phyloP scores from a whole-genome alignment of 2,797 vertebrate species.

The Myotis planiceps region DNA sequence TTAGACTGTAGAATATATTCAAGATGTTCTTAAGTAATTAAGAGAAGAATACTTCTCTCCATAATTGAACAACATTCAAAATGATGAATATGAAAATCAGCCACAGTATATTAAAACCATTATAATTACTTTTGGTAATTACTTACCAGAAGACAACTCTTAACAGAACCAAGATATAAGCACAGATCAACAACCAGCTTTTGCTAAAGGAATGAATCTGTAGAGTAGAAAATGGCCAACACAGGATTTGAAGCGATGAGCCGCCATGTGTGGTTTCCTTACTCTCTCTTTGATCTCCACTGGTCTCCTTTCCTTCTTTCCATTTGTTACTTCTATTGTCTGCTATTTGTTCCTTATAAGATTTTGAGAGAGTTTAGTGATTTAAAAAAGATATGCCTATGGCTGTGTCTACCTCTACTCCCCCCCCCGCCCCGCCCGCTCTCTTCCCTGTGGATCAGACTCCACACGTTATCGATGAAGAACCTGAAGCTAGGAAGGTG shows the following conservation, averaged over 20 bases:
- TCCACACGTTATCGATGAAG: background rate
- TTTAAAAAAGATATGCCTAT: background rate
- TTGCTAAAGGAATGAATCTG: background rate
- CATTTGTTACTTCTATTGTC: background rate
- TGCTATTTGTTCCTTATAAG: background rate
- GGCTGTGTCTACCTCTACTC: too few species aligned
- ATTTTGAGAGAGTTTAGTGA: background rate
- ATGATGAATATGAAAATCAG: constrained; percentile 33
- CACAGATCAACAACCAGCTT: background rate
- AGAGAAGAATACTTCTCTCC: background rate
- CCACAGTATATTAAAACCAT: background rate
- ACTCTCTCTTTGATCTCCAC: background rate
- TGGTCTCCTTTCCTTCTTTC: background rate
- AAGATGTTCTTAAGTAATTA: constrained; percentile 5
- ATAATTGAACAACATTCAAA: background rate
- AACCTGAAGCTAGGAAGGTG: too few species aligned
- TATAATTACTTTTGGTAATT: background rate
- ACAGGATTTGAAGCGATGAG: background rate
- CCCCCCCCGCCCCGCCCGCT: accelerated
- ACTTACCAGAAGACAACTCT: background rate
- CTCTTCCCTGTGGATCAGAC: background rate
- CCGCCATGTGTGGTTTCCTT: background rate
- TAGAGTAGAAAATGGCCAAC: background rate
- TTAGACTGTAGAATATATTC: background rate
- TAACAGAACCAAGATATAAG: background rate